Conservation (phyloP, 64 coral and sea anemone species). For the Pachyseris speciosa region DNA sequence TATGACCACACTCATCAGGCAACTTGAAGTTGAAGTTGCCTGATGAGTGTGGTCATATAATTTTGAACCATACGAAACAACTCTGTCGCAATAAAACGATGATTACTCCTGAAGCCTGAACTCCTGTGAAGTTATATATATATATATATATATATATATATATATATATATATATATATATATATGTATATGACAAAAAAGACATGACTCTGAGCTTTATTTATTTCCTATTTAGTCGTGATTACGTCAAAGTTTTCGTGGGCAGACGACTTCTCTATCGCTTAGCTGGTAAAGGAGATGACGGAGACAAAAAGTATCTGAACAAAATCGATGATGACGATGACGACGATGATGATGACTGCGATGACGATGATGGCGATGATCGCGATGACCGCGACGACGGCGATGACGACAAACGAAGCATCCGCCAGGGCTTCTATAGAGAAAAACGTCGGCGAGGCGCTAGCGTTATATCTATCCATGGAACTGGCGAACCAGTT, state of each 20-base stretch:
- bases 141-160: no score
- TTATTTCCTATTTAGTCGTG: background rate
- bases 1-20: no score
- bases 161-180: no score
- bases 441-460: background rate
- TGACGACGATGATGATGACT: background rate
- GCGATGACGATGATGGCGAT: background rate
- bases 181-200: no score
- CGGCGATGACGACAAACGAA: background rate
- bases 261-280: background rate
- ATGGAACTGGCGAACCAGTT: background rate
- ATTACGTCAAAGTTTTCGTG: slow-evolving; percentile 1
- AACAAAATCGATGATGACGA: background rate
- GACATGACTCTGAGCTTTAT: background rate
- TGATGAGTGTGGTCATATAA: no score
- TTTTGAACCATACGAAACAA: no score
- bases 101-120: no score
- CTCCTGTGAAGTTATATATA: no score
- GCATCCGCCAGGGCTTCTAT: background rate
- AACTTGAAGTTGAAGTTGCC: no score
- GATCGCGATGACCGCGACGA: background rate
- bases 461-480: slow-evolving; percentile 1
- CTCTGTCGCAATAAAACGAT: no score
- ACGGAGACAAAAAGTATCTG: background rate
- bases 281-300: background rate